Evolutionary conservation across 2,113 vertebrate genomes (phyloP).

Genomic region (Ancistrus triradiatus): DNA sequence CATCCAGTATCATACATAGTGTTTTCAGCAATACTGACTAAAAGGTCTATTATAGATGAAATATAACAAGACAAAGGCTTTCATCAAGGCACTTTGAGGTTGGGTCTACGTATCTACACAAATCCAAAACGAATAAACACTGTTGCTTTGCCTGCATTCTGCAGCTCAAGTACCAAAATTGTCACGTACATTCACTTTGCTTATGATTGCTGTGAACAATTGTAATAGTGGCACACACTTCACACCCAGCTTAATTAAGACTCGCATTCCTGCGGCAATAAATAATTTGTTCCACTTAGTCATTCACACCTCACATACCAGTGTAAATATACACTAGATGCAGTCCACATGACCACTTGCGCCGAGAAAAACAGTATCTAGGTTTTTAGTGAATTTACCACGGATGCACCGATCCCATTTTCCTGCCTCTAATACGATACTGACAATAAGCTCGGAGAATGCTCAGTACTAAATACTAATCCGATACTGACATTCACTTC

Average conservation of each 20-base stretch:
- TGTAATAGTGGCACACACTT: background rate
- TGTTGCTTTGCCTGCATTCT: constrained; percentile 12
- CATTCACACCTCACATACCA: background rate
- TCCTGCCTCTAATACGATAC: too few relatives aligned
- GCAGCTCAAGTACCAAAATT: constrained; percentile 6
- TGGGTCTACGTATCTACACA: constrained; percentile 2
- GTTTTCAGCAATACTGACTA: too few relatives aligned
- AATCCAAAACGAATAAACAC: constrained; percentile 16
- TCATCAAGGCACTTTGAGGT: constrained; percentile 38
- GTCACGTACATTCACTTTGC: constrained; percentile 10
- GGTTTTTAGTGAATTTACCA: too few relatives aligned
- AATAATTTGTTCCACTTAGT: background rate
- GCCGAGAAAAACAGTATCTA: background rate
- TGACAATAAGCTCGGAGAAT: too few relatives aligned
- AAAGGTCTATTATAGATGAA: too few relatives aligned
- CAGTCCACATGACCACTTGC: too few relatives aligned
- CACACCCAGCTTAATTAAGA: constrained; percentile 5
- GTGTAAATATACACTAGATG: background rate
- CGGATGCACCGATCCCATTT: too few relatives aligned
- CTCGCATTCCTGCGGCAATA: background rate
- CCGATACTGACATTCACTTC: too few relatives aligned
- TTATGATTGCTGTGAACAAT: constrained; percentile 8
- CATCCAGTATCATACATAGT: too few relatives aligned
- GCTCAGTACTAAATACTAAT: too few relatives aligned
- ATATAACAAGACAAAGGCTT: background rate